Evolutionary conservation across 1,140 invertebrate species (phyloP).

Genomic region (Lepidurus packardi): DNA sequence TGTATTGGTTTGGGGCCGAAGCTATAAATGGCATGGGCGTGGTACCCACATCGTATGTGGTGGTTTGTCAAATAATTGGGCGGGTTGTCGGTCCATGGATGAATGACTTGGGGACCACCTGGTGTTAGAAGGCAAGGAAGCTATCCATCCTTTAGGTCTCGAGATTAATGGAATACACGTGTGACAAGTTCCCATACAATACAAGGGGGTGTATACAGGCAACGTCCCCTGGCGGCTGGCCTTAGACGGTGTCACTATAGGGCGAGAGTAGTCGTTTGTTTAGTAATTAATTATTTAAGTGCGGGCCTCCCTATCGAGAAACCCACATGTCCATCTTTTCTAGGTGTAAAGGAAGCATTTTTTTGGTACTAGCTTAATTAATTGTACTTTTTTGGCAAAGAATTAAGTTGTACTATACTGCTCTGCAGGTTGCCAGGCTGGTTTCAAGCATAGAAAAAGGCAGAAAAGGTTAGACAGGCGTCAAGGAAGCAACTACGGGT

Average conservation of each 20-base stretch:
- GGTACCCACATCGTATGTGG: background rate
- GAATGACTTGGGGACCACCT: slow-evolving; percentile 16
- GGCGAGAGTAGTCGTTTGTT: background rate
- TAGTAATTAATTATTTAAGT: background rate
- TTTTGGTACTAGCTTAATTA: too few species aligned
- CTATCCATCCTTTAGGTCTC: background rate
- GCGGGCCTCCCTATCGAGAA: background rate
- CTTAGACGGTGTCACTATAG: background rate
- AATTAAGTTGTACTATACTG: too few species aligned
- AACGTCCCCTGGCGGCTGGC: background rate
- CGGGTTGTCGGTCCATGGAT: background rate
- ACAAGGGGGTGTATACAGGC: too few species aligned
- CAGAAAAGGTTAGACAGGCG: too few species aligned
- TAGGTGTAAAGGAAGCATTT: background rate
- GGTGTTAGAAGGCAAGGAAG: slow-evolving; percentile 7
- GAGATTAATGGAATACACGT: background rate
- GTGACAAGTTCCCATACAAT: background rate
- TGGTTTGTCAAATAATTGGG: slow-evolving; percentile 19
- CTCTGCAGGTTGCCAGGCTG: too few species aligned
- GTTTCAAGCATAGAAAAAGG: too few species aligned
- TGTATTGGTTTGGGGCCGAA: background rate
- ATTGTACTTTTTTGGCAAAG: too few species aligned
- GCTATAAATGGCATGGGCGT: slow-evolving; percentile 3
- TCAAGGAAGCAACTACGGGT: too few species aligned
- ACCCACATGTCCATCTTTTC: background rate